Conservation (phyloP, 2,113 vertebrate species). For the Apistogramma diplotaenia region DNA sequence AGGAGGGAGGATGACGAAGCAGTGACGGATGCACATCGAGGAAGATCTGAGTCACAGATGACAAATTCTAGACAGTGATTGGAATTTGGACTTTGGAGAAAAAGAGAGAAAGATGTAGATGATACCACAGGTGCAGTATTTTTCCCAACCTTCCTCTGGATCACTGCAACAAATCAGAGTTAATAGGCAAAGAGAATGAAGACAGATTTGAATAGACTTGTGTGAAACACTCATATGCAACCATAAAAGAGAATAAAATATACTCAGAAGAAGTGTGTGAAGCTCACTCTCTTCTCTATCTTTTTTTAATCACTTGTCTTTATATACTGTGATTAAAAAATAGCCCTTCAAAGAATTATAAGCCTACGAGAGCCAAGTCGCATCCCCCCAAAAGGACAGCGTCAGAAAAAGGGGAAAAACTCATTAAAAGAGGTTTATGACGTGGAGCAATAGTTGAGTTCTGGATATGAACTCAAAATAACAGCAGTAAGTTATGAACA, state of each 20-base stretch:
- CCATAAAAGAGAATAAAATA: not conserved
- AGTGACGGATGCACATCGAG: not conserved
- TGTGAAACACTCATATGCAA: not conserved
- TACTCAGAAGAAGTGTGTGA: not conserved
- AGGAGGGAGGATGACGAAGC: not conserved
- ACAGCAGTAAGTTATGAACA: not conserved
- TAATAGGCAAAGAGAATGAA: not conserved
- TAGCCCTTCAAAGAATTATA: not conserved
- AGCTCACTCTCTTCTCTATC: not conserved
- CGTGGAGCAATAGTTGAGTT: not conserved
- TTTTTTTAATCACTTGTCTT: not conserved
- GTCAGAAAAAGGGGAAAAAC: not conserved
- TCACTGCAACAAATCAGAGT: not conserved
- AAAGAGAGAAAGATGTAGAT: not conserved
- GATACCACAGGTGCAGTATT: not conserved
- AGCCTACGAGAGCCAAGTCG: not conserved
- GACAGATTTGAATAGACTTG: not conserved
- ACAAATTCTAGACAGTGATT: too few species aligned
- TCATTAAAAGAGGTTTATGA: conserved; percentile 3
- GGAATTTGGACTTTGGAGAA: not conserved
- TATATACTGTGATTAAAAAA: not conserved
- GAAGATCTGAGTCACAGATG: too few species aligned
- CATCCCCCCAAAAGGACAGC: not conserved
- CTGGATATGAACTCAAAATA: not conserved
- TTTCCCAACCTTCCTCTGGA: not conserved